Base-by-base conservation (phyloP, 2,888 invertebrate species). In the Lasius fuliginosus region DNA sequence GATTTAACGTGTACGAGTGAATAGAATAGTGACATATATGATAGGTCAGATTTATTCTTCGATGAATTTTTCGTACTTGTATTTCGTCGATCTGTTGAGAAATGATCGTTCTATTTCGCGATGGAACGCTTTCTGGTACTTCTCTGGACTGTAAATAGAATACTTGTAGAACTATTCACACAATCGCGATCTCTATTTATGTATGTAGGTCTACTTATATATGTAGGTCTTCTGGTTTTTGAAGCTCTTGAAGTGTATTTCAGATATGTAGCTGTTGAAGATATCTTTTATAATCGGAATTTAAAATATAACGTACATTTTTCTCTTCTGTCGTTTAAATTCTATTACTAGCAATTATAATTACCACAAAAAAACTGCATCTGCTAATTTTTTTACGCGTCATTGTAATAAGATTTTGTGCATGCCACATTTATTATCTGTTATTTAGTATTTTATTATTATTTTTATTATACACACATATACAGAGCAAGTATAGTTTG, bases 81-180 rank as follows among this genome's bases (percentile, higher is more conserved):
- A n/a, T 6, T 56, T 42, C 1, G 33, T 62, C 53, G 56, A 60
- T 64, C 56, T 36, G 82, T 81, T 84, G 83, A 75, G 82, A 82
- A 87, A 74, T 74, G 73, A 40, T 62, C 5, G 75, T 86, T 86
- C 88, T 85, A 88, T 88, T 87, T 89, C 77, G 82, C 64, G 81
- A 62, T 85, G 36, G 33, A 71, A 33, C 6, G 36, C 23, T 74
- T 83, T 82, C 77, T 65, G 79, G 65, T n/a, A 84, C 42, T 58
- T 46, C 73, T 82, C 73, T 65, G 60, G 40, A 76, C 85, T 84
- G 42, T 84, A 87, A 89, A 89, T 89, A 89, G 88, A 85, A 85
- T 88, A 82, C 68, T 76, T 60, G 74, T 84, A 74, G 83, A 83
- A 85, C 79, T 76, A 74, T 82, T 76, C 42, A 53, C 53, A n/a